These are phyloP conservation scores for Euleptes europaea DNA, from an alignment of 2,113 vertebrate genomes.

Conservation along the genomic window DNA sequence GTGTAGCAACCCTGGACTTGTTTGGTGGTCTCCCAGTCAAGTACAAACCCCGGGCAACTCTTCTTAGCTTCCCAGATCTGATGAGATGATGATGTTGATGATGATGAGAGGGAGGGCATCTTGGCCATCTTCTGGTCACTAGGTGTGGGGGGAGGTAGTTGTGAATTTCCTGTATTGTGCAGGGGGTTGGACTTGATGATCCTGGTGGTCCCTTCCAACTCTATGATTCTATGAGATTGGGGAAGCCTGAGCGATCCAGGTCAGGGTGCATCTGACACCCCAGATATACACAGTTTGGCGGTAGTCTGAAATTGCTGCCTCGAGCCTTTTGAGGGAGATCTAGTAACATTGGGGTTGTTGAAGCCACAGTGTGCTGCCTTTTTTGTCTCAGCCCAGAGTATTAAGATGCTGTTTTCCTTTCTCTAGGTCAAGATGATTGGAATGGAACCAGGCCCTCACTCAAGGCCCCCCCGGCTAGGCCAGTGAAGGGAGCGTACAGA, in stretches of 20 bases:
- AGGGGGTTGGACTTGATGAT: too few species aligned
- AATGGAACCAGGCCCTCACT: slow-evolving; percentile 84
- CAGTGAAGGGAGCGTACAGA: slow-evolving; percentile 87
- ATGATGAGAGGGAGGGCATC: too few species aligned
- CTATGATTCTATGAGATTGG: too few species aligned
- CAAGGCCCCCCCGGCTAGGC: slow-evolving; percentile 84
- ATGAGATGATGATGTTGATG: too few species aligned
- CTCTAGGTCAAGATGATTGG: slow-evolving; percentile 92
- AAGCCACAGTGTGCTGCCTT: neutral
- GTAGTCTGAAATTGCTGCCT: neutral
- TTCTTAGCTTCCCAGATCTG: too few species aligned
- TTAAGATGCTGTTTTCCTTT: neutral
- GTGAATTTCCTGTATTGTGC: too few species aligned
- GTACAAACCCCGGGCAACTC: too few species aligned
- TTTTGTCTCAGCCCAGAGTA: accelerated
- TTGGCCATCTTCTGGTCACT: too few species aligned
- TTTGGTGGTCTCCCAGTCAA: neutral
- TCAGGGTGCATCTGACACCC: neutral
- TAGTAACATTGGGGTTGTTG: neutral
- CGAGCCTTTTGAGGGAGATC: neutral
- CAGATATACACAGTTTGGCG: neutral
- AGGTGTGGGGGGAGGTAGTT: too few species aligned
- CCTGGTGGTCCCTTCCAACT: too few species aligned
- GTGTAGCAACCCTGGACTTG: too few species aligned
- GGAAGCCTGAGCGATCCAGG: too few species aligned